phyloP scores from a whole-genome alignment of 2,888 invertebrate species.

The Agonopterix subpropinquella region DNA sequence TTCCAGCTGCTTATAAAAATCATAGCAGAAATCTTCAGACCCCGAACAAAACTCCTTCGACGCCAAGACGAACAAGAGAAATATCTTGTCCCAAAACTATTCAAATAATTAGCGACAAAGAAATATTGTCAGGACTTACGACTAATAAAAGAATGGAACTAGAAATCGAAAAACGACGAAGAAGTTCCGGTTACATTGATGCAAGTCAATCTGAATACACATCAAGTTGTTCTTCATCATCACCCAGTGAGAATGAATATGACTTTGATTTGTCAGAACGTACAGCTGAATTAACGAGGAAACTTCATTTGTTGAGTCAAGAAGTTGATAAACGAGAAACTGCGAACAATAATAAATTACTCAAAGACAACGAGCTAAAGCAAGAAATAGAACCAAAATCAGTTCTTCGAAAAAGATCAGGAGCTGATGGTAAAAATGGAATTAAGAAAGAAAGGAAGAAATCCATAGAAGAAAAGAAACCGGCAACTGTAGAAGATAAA shows the following conservation, averaged over 20 bases:
- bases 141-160: constrained; percentile 49
- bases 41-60: constrained; percentile 62
- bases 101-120: constrained; percentile 66
- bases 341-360: constrained; percentile 11
- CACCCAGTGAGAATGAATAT: constrained; percentile 70
- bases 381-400: constrained; percentile 29
- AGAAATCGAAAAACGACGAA: constrained; percentile 47
- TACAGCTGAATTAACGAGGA: constrained; percentile 62
- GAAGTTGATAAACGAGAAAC: constrained; percentile 49
- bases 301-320: constrained; percentile 57
- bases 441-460: constrained; percentile 27
- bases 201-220: constrained; percentile 72
- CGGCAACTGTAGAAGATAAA: constrained; percentile 30
- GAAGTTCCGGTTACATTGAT: constrained; percentile 66
- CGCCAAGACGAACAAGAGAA: constrained; percentile 49
- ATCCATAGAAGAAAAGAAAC: constrained; percentile 28
- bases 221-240: constrained; percentile 68
- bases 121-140: constrained; percentile 69
- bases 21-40: constrained; percentile 69
- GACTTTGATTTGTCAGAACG: constrained; percentile 66
- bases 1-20: constrained; percentile 46
- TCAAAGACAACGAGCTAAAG: constrained; percentile 14
- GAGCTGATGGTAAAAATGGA: constrained; percentile 27
- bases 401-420: constrained; percentile 46
- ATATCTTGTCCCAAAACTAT: constrained; percentile 73